Evolutionary conservation across 2,888 invertebrate species (phyloP), one percentile per base, ranked within the genome.

Genomic region (Oxystoma pomonae): DNA sequence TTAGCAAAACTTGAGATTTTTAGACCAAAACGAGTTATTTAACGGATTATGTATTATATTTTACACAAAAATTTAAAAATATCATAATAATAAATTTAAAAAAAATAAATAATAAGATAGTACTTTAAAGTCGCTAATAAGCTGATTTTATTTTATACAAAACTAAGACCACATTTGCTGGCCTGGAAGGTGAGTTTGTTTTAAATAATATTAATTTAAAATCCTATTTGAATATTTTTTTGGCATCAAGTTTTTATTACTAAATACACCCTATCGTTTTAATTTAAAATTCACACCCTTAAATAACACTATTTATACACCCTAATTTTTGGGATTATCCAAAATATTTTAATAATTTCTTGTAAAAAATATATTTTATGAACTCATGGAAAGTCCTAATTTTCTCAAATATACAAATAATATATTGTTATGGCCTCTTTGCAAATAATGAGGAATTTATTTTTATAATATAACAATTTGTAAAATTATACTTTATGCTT

Each of bases 201-300:
- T 35, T 12, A 35, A 35, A 35, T 35, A 35, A 35, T n/a, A 61
- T 19, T 50, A 55, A 62, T 58, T 20, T 60, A 22, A 58, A 20
- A 64, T 50, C 17, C 18, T 21, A 55, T 59, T 57, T 19, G 20
- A 52, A 58, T 68, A 74, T 76, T 77, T 78, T 78, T 78, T 79
- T 79, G 78, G 78, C 78, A 78, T 78, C 78, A 76, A 61, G 56
- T 18, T 76, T 74, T 35, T 35, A 35, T 35, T 35, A 35, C 35
- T 35, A 35, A 35, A 35, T 35, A 35, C 35, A 35, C 35, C 35
- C 35, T 35, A 35, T 35, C 35, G 35, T 12, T 35, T 35, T 35
- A 35, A 35, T 35, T 35, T 35, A 35, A 35, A 35, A 35, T 35
- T 35, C 35, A 35, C 35, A 35, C 35, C 35, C 35, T 35, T 35